Evolutionary conservation across 2,113 vertebrate genomes (phyloP).

Genomic region (Onychostruthus taczanowskii): DNA sequence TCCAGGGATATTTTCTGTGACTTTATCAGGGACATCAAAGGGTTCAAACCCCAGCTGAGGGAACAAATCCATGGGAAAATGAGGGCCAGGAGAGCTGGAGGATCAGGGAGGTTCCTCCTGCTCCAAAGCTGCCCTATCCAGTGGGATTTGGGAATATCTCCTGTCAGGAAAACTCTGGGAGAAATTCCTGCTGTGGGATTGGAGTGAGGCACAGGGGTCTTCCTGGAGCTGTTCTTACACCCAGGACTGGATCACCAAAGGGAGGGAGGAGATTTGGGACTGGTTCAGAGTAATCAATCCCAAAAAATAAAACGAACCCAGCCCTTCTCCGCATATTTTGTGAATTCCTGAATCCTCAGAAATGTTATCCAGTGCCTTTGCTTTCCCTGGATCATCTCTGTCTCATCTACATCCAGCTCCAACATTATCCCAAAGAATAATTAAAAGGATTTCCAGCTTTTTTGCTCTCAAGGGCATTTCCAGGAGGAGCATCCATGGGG

Average conservation of each 20-base stretch:
- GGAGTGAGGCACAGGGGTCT: fast-evolving
- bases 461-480: too few relatives aligned
- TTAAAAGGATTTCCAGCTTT: too few relatives aligned
- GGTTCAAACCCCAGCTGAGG: background rate
- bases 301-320: background rate
- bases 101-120: background rate
- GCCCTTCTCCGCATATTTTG: fast-evolving
- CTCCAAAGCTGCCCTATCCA: background rate
- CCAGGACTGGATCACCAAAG: background rate
- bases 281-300: too few relatives aligned
- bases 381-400: fast-evolving
- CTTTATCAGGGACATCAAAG: background rate
- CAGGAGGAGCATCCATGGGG: too few relatives aligned
- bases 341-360: background rate
- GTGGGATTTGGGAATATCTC: background rate
- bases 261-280: background rate
- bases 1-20: background rate
- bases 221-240: background rate
- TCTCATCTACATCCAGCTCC: background rate
- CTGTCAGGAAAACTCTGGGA: background rate
- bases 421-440: background rate
- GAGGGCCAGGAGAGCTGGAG: background rate
- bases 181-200: fast-evolving
- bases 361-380: fast-evolving
- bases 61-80: too few relatives aligned